phyloP scores from a whole-genome alignment of 2,888 invertebrate species.

The Chouioia cunea region DNA sequence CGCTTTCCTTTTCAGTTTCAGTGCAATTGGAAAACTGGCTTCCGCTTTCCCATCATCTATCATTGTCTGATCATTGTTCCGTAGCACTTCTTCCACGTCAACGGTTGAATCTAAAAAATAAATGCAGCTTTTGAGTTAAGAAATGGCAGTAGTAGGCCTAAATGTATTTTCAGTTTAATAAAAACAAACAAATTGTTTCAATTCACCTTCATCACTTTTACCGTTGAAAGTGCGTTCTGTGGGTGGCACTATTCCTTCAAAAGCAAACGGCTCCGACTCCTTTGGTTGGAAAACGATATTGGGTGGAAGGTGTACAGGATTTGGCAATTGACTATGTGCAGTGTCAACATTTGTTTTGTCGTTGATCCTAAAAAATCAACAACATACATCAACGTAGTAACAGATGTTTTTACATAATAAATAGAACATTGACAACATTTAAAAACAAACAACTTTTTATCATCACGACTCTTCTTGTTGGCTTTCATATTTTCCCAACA shows the following conservation, averaged over 20 bases:
- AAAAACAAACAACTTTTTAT: constrained; percentile 27
- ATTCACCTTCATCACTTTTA: constrained; percentile 30
- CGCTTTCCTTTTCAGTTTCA: constrained; percentile 23
- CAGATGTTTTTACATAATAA: not conserved
- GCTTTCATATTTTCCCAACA: constrained; percentile 62
- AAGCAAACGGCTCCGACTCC: constrained; percentile 58
- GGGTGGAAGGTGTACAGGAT: constrained; percentile 52
- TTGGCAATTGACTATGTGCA: constrained; percentile 13
- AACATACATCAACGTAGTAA: not conserved
- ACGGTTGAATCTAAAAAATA: constrained; percentile 24
- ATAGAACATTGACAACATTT: not conserved
- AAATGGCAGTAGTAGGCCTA: no score
- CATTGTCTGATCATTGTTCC: constrained; percentile 16
- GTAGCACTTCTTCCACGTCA: constrained; percentile 21
- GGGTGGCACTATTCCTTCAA: constrained; percentile 49
- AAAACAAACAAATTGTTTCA: not conserved
- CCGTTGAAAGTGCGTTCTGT: constrained; percentile 2
- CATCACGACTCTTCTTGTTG: constrained; percentile 57
- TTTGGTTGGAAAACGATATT: constrained; percentile 59
- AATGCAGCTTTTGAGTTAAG: no score
- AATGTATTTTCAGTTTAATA: constrained; percentile 8
- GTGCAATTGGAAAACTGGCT: no score
- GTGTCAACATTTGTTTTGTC: constrained; percentile 39
- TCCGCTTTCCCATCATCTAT: constrained; percentile 4
- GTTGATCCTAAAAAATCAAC: constrained; percentile 15